A percentile compares a stretch with the other conserved stretches of the same genome.
Conservation (phyloP, 2,888 invertebrate species). For the Drosophila prostipennis region DNA sequence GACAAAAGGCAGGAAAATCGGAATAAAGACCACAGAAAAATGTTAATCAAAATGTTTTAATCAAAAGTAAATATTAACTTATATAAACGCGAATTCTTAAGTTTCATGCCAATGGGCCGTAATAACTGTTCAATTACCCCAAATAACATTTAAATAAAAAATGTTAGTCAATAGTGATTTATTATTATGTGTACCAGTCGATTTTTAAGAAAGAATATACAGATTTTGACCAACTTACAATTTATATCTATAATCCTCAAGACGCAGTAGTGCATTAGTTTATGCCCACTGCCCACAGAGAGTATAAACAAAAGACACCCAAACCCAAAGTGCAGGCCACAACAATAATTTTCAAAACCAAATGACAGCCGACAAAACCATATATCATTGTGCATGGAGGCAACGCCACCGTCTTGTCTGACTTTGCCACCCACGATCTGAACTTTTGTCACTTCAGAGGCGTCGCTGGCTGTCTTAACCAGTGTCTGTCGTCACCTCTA, state of each 20-base stretch:
- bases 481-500: slow-evolving; percentile 55
- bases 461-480: slow-evolving; percentile 72
- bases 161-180: no score
- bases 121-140: not conserved
- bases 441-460: slow-evolving; percentile 79
- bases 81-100: not conserved
- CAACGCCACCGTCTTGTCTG: slow-evolving; percentile 61
- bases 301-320: slow-evolving; percentile 41
- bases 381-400: slow-evolving; percentile 74
- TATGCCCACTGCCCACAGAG: not conserved
- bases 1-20: no score
- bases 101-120: not conserved
- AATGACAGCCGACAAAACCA: slow-evolving; percentile 83
- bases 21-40: no score
- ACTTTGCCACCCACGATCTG: slow-evolving; percentile 77
- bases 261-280: not conserved
- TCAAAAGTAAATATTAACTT: no score
- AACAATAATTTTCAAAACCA: slow-evolving; percentile 73
- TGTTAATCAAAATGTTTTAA: no score
- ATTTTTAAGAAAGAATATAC: not conserved
- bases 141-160: not conserved
- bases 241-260: not conserved
- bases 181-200: no score
- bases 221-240: not conserved
- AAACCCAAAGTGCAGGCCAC: slow-evolving; percentile 44